Evolutionary conservation across 2,888 invertebrate genomes (phyloP), one percentile per base, ranked within the genome.

Genomic region (Scaptomyza caliginosa): DNA sequence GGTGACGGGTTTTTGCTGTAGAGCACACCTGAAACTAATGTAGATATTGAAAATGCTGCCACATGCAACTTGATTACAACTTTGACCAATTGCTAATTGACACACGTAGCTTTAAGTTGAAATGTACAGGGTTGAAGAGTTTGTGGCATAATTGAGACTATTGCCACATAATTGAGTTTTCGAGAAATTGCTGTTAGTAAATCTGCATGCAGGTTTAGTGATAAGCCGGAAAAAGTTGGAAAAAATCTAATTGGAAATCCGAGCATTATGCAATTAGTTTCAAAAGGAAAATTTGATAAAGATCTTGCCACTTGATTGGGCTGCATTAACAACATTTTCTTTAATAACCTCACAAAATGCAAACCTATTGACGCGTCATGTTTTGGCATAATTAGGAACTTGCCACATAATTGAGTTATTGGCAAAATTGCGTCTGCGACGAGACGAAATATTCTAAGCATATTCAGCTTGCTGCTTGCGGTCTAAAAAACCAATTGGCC

Each of bases 81-180:
- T 56, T 74, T 67, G 62, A 49, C 51, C 59, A 49, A 52, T 64
- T 67, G 75, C 77, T 79, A 79, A 79, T 79, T 81, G 78, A 69
- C 56, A 51, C 63, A 72, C 56, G 69, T 72, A 64, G 64, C 42
- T 17, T 26, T 32, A 34, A 43, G 38, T 24, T 32, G 8, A 8
- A 8, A 3, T 46, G 21, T 6, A 13, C 0, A 19, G 13, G 23
- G 11, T 4, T n/a, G 3, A 4, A 17, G 36, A 4, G 16, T 3
- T 10, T 23, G 65, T 24, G 11, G 39, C 55, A 52, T 66, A 58
- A 57, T 69, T 69, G 50, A 48, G 54, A 50, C 46, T 45, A 38
- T 43, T 54, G 68, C 40, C 67, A 45, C 49, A 52, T 73, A 73
- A 73, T 73, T 73, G 30, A 73, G 70, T 74, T 66, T 74, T 51